Base-by-base conservation (phyloP, 2,113 vertebrate genomes). In the Corythoichthys intestinalis region DNA sequence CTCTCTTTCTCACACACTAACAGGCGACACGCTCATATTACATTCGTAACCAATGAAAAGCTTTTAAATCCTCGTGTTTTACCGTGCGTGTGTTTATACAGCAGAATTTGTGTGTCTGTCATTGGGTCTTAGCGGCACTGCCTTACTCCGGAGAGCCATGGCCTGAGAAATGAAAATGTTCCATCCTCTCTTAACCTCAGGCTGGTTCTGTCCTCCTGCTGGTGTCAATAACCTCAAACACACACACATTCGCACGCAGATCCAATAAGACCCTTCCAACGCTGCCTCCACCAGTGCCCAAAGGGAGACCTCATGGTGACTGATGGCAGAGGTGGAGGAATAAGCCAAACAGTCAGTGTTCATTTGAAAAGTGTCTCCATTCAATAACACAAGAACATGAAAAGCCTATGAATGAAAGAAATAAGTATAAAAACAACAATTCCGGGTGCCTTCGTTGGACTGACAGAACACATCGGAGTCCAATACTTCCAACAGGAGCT, bases 151-250 rank as follows among this genome's bases (percentile, higher is more conserved):
- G 6, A 73, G 74, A 86, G 78, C 66, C 70, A 67, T 49, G 68
- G 67, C 62, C 73, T 17, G 67, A 67, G 82, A 63, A 82, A 81
- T 79, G 67, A 77, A 84, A 77, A 88, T 85, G 41, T 44, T 37
- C 39, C 60, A 69, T 77, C 71, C 66, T 74, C 66, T 69, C 78
- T 72, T 70, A 76, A 81, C 88, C 78, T 15, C 38, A 7, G 82
- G 86, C 63, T 77, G 76, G 80, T 79, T 90, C 66, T 85, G 76
- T 84, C 86, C 83, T 87, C 83, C 78, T 79, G 66, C 50, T 74
- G 41, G 60, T 82, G 76, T 87, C 81, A 77, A 78, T 83, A 79
- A 76, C 62, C 13, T 35, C 67, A 61, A 52, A 73, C 57, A 75
- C 67, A 74, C 65, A 66, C 66, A 59, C 68, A 65, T 78, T 63